Conservation (phyloP, 1,140 invertebrate species). For the Sycobia sp. region DNA sequence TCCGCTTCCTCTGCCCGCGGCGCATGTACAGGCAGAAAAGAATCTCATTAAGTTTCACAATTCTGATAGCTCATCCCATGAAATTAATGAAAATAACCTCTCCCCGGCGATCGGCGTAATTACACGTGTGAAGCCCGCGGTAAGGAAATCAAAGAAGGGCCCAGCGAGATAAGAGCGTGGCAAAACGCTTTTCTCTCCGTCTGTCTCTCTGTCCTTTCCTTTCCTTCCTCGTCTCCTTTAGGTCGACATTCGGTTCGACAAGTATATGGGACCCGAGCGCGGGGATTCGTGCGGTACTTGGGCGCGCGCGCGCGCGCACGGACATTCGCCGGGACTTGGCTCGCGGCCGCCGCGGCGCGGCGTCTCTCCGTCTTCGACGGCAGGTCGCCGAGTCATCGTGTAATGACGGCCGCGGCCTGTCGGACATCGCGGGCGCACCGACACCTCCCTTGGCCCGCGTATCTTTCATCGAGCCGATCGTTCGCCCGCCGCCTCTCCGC, state of each 20-base stretch:
- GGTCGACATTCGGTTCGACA: background rate
- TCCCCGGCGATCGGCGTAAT: too few relatives aligned
- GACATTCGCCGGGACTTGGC: too few relatives aligned
- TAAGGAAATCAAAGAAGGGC: too few relatives aligned
- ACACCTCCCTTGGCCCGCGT: conserved; percentile 44
- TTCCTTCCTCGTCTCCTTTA: conserved; percentile 31
- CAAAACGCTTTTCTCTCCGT: too few relatives aligned
- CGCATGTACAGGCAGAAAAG: too few relatives aligned
- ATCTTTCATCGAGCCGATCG: conserved; percentile 32
- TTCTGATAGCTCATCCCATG: too few relatives aligned
- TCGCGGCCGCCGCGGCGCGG: background rate
- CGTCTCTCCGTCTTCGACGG: conserved; percentile 15
- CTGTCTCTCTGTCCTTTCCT: conserved; percentile 29
- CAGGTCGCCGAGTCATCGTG: conserved; percentile 56
- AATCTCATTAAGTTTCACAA: too few relatives aligned
- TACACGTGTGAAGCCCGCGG: too few relatives aligned
- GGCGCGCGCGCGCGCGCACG: background rate
- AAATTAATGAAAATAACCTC: too few relatives aligned
- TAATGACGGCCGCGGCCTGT: conserved; percentile 59
- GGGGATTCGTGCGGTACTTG: too few relatives aligned
- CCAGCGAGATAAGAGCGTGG: conserved; percentile 32
- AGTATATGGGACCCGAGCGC: too few relatives aligned
- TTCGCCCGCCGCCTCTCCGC: background rate
- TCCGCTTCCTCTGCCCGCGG: too few relatives aligned
- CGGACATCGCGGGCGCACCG: conserved; percentile 46